Evolutionary conservation across 1,140 invertebrate species (phyloP), one percentile per base, ranked within the genome.

Genomic region (Cataglyphis hispanica): DNA sequence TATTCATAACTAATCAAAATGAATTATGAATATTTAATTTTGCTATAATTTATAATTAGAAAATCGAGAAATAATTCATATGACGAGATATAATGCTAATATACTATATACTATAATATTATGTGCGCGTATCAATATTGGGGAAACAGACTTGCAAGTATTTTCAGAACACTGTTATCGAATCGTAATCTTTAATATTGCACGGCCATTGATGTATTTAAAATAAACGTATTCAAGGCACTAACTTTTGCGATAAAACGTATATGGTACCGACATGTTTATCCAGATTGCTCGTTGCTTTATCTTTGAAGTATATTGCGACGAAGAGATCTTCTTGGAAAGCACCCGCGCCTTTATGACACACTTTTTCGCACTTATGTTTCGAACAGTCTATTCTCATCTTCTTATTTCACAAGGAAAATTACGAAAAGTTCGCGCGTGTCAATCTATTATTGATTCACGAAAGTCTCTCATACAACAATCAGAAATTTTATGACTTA

Each of bases 301-400:
- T 66, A 81, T 81, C 78, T 81, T 83, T 83, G 78, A 83, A 83
- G 78, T 74, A 74, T 83, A 83, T 74, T 83, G 78, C 78, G 78
- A 83, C 37, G 78, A 83, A 72, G 67, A 83, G 78, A 43, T 74
- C 67, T 83, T 83, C 78, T 72, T 6, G 58, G 78, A 83, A 83
- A 83, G 53, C 78, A 46, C 19, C 40, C 27, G 37, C 27, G 46
- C 37, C 56, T 83, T 83, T 83, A 83, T 74, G 78, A 83, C 78
- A 83, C 67, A 72, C 78, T 83, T 83, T 83, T 83, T 83, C 67
- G 67, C 78, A 83, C 78, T 83, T 83, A 83, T 61, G 53, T 83
- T 56, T 34, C 43, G 8, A 37, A n/a, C 56, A 27, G 34, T 74
- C 67, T 83, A 83, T 83, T 83, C 78, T 83, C 78, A 83, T 83